These are phyloP conservation scores for Lepidurus packardi DNA, from an alignment of 1,140 invertebrate genomes.

Conservation along the genomic window DNA sequence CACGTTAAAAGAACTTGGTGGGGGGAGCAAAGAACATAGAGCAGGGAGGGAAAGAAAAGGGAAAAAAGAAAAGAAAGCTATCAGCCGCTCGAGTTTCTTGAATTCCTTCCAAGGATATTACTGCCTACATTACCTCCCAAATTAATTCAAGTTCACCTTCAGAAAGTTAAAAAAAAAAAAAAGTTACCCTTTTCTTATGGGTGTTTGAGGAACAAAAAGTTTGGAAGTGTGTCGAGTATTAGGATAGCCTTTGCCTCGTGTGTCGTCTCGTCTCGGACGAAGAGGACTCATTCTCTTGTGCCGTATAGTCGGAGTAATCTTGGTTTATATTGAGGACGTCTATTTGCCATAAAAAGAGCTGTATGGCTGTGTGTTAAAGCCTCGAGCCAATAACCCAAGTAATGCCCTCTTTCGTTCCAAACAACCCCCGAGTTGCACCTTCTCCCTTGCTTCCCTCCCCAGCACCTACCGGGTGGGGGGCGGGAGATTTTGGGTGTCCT, in stretches of 20 bases:
- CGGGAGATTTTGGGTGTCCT: background rate
- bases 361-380: conserved; percentile 15
- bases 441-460: background rate
- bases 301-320: conserved; percentile 14
- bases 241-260: background rate
- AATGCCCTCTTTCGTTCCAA: conserved; percentile 9
- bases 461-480: background rate
- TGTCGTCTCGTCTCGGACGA: background rate
- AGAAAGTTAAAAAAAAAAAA: background rate
- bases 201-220: background rate
- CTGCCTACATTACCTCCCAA: background rate
- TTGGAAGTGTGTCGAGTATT: background rate
- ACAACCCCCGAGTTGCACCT: background rate
- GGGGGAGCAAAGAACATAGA: background rate
- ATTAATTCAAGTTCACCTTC: background rate
- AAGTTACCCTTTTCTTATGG: background rate
- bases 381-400: conserved; percentile 21
- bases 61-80: background rate
- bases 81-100: too few relatives aligned
- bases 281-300: conserved; percentile 7
- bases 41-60: background rate
- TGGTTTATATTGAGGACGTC: conserved; percentile 15
- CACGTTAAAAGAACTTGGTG: background rate
- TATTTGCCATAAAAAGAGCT: conserved; percentile 17
- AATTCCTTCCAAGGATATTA: background rate